phyloP scores from a whole-genome alignment of 1,140 invertebrate species.

The Himalopsyche phryganea region DNA sequence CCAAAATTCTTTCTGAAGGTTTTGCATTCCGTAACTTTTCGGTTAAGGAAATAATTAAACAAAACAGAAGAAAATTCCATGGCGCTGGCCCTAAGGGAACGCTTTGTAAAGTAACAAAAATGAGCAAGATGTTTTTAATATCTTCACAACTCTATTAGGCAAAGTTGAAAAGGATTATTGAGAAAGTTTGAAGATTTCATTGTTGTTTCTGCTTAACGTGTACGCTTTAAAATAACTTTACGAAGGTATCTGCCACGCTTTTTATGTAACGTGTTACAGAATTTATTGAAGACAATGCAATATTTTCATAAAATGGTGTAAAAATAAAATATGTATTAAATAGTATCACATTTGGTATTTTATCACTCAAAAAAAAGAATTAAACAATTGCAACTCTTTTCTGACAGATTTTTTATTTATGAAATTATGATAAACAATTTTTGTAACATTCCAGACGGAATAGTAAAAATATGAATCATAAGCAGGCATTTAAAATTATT shows the following conservation, averaged over 20 bases:
- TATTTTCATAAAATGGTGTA: too few relatives aligned
- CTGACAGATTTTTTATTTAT: too few relatives aligned
- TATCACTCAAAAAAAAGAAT: too few relatives aligned
- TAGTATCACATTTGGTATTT: too few relatives aligned
- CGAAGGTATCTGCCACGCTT: background rate
- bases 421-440: too few relatives aligned
- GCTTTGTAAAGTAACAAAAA: conserved; percentile 32
- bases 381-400: too few relatives aligned
- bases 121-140: conserved; percentile 36
- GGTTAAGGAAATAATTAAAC: conserved; percentile 33
- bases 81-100: conserved; percentile 19
- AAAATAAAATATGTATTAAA: too few relatives aligned
- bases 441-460: too few relatives aligned
- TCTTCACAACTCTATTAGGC: conserved; percentile 35
- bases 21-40: conserved; percentile 30
- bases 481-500: too few relatives aligned
- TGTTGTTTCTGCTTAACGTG: conserved; percentile 32
- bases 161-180: conserved; percentile 35
- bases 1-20: conserved; percentile 26
- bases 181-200: conserved; percentile 34
- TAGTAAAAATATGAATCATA: too few relatives aligned
- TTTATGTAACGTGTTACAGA: background rate
- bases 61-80: conserved; percentile 32
- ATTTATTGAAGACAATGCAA: too few relatives aligned
- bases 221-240: conserved; percentile 7